Evolutionary conservation across 2,888 invertebrate species (phyloP), one percentile per base, ranked within the genome.

Genomic region (Watsonalla cultraria): DNA sequence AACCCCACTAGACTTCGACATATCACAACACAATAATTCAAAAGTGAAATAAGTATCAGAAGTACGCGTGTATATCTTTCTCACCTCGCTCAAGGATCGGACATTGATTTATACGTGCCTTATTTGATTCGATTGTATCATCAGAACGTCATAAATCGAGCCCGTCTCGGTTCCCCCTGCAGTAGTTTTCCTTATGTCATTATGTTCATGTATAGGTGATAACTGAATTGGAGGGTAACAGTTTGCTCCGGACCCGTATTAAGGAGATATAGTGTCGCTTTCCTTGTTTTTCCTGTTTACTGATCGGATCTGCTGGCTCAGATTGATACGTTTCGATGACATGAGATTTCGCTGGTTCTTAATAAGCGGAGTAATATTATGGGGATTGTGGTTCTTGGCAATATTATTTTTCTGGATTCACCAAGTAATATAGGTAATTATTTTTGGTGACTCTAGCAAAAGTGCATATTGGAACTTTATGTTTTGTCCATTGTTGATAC

Each of bases 121-220:
- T 88, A 89, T 89, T 88, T 88, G 88, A 90, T 89, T 88, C 85
- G 89, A 88, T 88, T 86, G 89, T 89, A 89, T 90, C 89, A 88
- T 88, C 88, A 85, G 86, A 85, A 80, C 80, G 84, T 89, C 88
- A 89, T 89, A 89, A 88, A 89, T 89, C 86, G 76, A 66, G 68
- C 64, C 64, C 72, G 78, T 72, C 76, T 69, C 53, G 57, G 60
- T 58, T 65, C 70, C 74, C 74, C 74, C 68, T 62, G 55, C 62
- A 70, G 71, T 74, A 82, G 74, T 78, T 82, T 84, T 84, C 84
- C 85, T 82, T 82, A 84, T 81, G 80, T 82, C 82, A 86, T 87
- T 85, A 86, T 81, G 82, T 82, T 81, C 79, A 68, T 78, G 73
- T 77, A 73, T 78, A 81, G 81, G 82, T 81, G 86, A 80, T 86